Base-by-base conservation (phyloP, 2,888 invertebrate genomes). In the Schrankia costaestrigalis region DNA sequence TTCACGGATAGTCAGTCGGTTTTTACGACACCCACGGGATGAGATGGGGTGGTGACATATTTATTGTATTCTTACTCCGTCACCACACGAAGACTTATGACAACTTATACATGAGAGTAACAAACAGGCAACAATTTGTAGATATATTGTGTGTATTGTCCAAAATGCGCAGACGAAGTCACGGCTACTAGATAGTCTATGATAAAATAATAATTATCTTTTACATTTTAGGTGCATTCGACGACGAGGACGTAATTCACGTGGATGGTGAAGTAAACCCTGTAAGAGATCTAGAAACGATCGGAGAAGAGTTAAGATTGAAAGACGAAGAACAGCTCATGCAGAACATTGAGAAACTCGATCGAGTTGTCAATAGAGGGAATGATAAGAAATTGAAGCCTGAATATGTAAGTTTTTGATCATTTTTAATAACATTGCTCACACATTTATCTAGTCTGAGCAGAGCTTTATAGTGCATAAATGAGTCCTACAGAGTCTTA, bases 241-340 rank as follows among this genome's bases (percentile, higher is more conserved):
- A 98, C 48, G 98, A 98, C 68, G 96, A 97, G 35, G 98, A 98
- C 66, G 98, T 99, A 0, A 97, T 96, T 28, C 99, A 99, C 74
- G 94, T 99, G 0, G 99, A 99, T 78, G 99, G 99, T 0, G 99
- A 99, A 44, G 98, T 99, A 1, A 94, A 99, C 78, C 99, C 99
- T 0, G 93, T 98, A 0, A 90, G 99, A 34, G 99, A 99, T 85
- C 89, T 99, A 69, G 97, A 97, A 64, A 99, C 99, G 33, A 99
- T 99, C 66, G 92, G 92, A 45, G 97, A 99, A 71, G 99, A 99
- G 76, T 84, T 99, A 34, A 91, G 98, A 27, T 89, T 98, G 25
- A 99, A 99, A 75, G 99, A 98, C 63, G 92, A 96, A 60, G 98
- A 99, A 59, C 94, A 94, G 49, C 85, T 99, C n/a, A 62, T 92